These are phyloP conservation scores for Amitus sp. DNA, from an alignment of 2,888 invertebrate genomes.

Conservation along the genomic window DNA sequence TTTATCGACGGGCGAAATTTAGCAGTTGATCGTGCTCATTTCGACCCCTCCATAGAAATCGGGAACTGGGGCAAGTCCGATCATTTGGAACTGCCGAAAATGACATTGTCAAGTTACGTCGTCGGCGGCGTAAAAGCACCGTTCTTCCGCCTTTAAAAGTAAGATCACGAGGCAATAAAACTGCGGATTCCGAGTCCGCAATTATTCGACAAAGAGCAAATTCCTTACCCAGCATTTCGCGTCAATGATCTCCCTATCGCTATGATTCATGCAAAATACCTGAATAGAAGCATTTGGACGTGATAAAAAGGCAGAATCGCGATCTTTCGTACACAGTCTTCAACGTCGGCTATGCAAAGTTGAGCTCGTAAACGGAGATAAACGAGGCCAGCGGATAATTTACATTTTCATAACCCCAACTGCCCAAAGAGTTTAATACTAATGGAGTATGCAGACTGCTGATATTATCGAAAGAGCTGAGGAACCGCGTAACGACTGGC, in stretches of 20 bases:
- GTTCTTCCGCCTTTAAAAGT: background rate
- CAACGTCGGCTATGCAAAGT: conserved; percentile 46
- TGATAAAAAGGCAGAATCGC: conserved; percentile 29
- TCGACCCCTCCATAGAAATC: too few relatives aligned
- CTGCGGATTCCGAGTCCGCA: conserved; percentile 4
- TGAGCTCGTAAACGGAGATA: conserved; percentile 48
- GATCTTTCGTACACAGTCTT: conserved; percentile 33
- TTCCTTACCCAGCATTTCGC: conserved; percentile 17
- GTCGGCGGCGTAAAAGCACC: background rate
- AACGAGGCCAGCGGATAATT: conserved; percentile 44
- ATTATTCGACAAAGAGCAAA: conserved; percentile 17
- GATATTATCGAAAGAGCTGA: conserved; percentile 38
- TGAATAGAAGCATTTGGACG: conserved; percentile 31
- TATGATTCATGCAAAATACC: conserved; percentile 32
- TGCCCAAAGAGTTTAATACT: conserved; percentile 34
- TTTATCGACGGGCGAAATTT: too few relatives aligned
- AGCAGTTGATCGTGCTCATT: too few relatives aligned
- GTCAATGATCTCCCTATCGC: conserved; percentile 20
- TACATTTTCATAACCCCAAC: conserved; percentile 45
- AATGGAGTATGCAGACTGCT: conserved; percentile 27
- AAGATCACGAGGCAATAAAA: conserved; percentile 7
- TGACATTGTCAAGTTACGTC: conserved; percentile 2
- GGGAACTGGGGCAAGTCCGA: too few relatives aligned
- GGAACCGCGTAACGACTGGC: conserved; percentile 21
- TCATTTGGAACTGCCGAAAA: conserved; percentile 1